Evolutionary conservation across 2,113 vertebrate species (phyloP).

Genomic region (Lipophrys pholis): DNA sequence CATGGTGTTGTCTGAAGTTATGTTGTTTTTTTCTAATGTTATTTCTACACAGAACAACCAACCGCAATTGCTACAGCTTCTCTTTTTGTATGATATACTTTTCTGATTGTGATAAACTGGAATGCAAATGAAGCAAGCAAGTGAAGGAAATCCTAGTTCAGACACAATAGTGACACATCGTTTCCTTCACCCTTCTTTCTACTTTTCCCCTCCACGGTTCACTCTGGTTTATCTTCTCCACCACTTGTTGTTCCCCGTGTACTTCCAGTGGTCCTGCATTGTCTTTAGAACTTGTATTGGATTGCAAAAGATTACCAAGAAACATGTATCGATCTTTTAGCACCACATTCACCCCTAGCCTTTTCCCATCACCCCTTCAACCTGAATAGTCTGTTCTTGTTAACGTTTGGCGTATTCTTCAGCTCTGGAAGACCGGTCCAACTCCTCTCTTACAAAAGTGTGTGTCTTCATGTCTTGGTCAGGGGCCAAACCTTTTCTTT

Average conservation of each 20-base stretch:
- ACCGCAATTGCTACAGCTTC: no score
- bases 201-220: conserved; percentile 25
- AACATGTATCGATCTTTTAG: conserved; percentile 20
- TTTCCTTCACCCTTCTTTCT: not conserved
- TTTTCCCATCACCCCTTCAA: conserved; percentile 11
- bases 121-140: no score
- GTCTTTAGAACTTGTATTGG: conserved; percentile 4
- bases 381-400: conserved; percentile 41
- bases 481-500: conserved; percentile 22
- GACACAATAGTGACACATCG: no score
- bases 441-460: conserved; percentile 49
- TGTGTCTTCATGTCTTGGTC: conserved; percentile 45
- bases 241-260: not conserved
- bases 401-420: conserved; percentile 57
- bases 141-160: no score
- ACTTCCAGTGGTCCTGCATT: not conserved
- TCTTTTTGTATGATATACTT: no score
- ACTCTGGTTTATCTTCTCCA: conserved; percentile 33
- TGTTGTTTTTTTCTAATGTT: no score
- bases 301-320: conserved; percentile 19
- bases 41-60: no score
- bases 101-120: no score
- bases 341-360: conserved; percentile 1
- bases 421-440: conserved; percentile 53
- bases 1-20: no score